These are phyloP conservation scores for Drosophila macrospina DNA, from an alignment of 2,888 invertebrate species.

Conservation along the genomic window DNA sequence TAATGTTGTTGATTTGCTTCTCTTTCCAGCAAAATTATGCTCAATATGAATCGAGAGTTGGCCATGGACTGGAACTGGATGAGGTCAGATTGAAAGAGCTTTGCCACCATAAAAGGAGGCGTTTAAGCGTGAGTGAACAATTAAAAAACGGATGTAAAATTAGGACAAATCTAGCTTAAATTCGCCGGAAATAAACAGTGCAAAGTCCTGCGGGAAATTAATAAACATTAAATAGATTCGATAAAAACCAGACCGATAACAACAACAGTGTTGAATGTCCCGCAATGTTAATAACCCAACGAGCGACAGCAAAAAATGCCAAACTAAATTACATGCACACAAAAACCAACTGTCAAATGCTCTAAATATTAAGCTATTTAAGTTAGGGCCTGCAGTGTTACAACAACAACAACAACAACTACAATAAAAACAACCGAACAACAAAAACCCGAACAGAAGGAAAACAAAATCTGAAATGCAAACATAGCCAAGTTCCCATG, in stretches of 20 bases:
- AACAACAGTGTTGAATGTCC: conserved; percentile 16
- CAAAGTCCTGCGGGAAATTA: conserved; percentile 35
- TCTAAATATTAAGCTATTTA: conserved; percentile 54
- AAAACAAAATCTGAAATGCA: conserved; percentile 20
- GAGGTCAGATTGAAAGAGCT: not conserved
- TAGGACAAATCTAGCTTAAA: conserved; percentile 12
- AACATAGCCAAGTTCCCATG: conserved; percentile 11
- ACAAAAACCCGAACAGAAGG: conserved; percentile 2
- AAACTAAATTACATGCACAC: conserved; percentile 46
- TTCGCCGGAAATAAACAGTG: conserved; percentile 11
- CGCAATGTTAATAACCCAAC: conserved; percentile 23
- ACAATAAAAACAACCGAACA: too few relatives aligned
- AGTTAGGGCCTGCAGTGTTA: conserved; percentile 31
- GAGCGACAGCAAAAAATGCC: conserved; percentile 16
- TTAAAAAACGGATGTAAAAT: conserved; percentile 13
- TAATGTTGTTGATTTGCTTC: conserved; percentile 10
- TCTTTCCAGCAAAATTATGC: conserved; percentile 15
- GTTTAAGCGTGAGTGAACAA: conserved; percentile 24
- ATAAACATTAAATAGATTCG: conserved; percentile 46
- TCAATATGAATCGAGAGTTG: conserved; percentile 7
- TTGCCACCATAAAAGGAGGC: not conserved
- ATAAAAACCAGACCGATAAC: conserved; percentile 6
- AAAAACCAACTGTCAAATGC: conserved; percentile 52
- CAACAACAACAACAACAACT: conserved; percentile 6
- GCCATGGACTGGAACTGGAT: not conserved